Evolutionary conservation across 1,140 invertebrate genomes (phyloP), one percentile per base, ranked within the genome.

Genomic region (Colletes gigas): DNA sequence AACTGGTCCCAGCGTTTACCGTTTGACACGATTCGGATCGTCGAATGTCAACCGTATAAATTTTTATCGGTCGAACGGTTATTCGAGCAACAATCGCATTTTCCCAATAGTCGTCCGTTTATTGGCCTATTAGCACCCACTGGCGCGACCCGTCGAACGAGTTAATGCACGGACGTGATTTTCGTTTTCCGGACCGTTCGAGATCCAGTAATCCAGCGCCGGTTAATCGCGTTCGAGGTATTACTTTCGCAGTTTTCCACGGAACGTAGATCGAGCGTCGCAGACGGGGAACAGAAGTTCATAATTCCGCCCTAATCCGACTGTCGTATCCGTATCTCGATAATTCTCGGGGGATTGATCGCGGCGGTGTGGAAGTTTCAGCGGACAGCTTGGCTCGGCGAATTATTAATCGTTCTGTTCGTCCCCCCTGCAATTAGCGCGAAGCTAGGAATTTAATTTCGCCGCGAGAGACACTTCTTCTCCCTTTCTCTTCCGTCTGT

Each of bases 361-460:
- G 21, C 30, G 19, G 44, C 30, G 30, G 57, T 17, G 52, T 68
- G 79, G 65, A 82, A 85, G 55, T 86, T 78, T 17, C 19, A 44
- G 81, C 72, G 70, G 79, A 70, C 50, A 73, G 59, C 15, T 59
- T 19, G 41, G 41, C 47, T 71, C 52, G 30, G 41, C 19, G 83
- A 78, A 86, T 86, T 86, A 86, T 86, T 86, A 86, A 85, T 85
- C 75, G 75, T 15, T 14, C 15, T 67, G 55, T 10, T 73, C 39
- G 70, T 73, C 69, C 69, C 69, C 69, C 39, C 59, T 15, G 60
- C 83, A 83, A 86, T 85, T 86, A 85, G 75, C 47, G 70, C 55
- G 54, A 67, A 67, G 78, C 21, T 21, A 50, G 84, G 84, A 86
- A 86, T 86, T 86, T 86, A 75, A 86, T 86, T 86, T 85, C 54